Evolutionary conservation across 2,888 invertebrate species (phyloP), one percentile per base, ranked within the genome.

Genomic region (Calameuta filiformis): DNA sequence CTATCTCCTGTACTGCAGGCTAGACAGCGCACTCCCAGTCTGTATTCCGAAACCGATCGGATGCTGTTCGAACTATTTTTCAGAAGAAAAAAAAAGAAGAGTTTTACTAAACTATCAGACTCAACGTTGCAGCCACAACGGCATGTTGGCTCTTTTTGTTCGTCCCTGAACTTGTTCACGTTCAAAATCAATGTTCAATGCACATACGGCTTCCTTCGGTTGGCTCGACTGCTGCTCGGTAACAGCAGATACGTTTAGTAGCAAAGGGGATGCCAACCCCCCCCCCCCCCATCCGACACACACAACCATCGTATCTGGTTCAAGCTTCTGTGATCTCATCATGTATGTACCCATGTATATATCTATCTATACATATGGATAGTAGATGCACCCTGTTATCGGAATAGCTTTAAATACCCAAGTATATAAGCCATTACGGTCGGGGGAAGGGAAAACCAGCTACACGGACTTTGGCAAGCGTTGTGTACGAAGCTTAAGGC

Each of bases 181-280:
- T 84, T 89, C 87, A 88, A 89, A 89, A 89, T 89, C 89, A 88
- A 89, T 89, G 89, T 85, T 84, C 83, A 84, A 85, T 86, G 82
- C 84, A 81, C 82, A 85, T 89, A 88, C 82, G 89, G 89, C 87
- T 89, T 89, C 89, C 74, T 69, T 73, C 69, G 71, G 33, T 71
- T 71, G 33, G 34, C 33, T 33, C 35, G 35, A 68, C 35, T 69
- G 34, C 69, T 35, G 34, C 15, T 33, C n/a, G 69, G 34, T 23
- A 56, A 23, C 56, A 56, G 56, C 56, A 56, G 56, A 56, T 56
- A 56, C 56, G 56, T 56, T 56, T 23, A 56, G 56, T 2, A 56
- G 23, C 56, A 23, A 40, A 40, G 15, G 40, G 40, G 40, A 40
- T 40, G 40, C 56, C 23, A 56, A 56, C 56, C 56, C 1, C 23